A percentile compares a stretch with the other conserved stretches of the same genome.
Evolutionary conservation across 2,888 invertebrate genomes (phyloP).

Genomic region (Protophormia terraenovae): DNA sequence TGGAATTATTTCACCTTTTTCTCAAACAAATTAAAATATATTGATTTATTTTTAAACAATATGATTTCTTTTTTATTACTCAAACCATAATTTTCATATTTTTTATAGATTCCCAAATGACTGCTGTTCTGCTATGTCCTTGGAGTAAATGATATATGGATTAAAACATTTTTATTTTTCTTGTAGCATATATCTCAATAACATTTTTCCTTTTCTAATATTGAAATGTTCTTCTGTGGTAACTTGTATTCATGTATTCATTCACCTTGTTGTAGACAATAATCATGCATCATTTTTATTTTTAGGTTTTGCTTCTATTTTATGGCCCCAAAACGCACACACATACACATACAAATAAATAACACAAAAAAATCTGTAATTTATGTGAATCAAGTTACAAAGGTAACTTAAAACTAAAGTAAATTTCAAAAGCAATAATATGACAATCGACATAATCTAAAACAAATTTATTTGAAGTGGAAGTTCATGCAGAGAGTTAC

Average conservation of each 20-base stretch:
- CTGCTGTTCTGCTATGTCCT: not conserved
- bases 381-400: constrained; percentile 50
- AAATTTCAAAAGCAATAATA: constrained; percentile 55
- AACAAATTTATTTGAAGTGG: constrained; percentile 62
- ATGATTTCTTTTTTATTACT: not conserved
- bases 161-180: not conserved
- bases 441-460: constrained; percentile 64
- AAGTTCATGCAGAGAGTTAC: constrained; percentile 47
- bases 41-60: not conserved
- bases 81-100: not conserved
- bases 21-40: not conserved
- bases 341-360: not conserved
- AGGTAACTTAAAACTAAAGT: constrained; percentile 52
- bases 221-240: not conserved
- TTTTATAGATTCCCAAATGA: not conserved
- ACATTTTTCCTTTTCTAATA: not conserved
- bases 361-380: constrained; percentile 7
- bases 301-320: not conserved
- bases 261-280: not conserved
- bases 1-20: too few species aligned
- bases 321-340: not conserved
- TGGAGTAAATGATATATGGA: not conserved
- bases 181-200: not conserved
- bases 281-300: constrained; percentile 4
- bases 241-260: not conserved